Evolutionary conservation across 2,113 vertebrate genomes (phyloP).

Genomic region (Cyphomyrus plagiostoma): DNA sequence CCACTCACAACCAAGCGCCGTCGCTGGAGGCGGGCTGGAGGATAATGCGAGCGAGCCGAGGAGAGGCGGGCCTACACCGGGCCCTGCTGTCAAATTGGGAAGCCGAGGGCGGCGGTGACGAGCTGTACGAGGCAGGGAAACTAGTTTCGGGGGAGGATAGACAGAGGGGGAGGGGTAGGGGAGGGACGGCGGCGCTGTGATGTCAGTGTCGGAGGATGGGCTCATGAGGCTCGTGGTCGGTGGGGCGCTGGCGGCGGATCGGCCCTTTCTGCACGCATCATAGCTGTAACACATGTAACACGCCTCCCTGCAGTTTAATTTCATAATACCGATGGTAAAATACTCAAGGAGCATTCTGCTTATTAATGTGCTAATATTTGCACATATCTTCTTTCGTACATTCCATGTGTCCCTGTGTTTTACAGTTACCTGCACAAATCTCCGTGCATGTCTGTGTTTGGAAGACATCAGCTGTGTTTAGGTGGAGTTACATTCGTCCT

Average conservation of each 20-base stretch:
- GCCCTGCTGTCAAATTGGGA: background rate
- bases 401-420: background rate
- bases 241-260: background rate
- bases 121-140: background rate
- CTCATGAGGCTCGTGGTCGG: background rate
- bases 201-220: background rate
- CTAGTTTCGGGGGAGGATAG: background rate
- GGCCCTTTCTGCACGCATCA: background rate
- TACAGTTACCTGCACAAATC: background rate
- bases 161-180: background rate
- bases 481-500: background rate
- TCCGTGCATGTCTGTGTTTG: background rate
- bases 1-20: constrained; percentile 9
- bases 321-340: background rate
- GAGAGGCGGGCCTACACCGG: background rate
- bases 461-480: background rate
- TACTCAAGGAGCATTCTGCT: background rate
- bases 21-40: background rate
- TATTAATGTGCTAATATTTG: background rate
- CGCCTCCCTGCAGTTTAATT: background rate
- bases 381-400: background rate
- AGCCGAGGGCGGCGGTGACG: background rate
- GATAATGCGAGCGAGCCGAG: background rate
- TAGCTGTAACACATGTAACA: background rate
- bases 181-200: background rate